Evolutionary conservation across 1,140 invertebrate species (phyloP).

Genomic region (Whitmania pigra): DNA sequence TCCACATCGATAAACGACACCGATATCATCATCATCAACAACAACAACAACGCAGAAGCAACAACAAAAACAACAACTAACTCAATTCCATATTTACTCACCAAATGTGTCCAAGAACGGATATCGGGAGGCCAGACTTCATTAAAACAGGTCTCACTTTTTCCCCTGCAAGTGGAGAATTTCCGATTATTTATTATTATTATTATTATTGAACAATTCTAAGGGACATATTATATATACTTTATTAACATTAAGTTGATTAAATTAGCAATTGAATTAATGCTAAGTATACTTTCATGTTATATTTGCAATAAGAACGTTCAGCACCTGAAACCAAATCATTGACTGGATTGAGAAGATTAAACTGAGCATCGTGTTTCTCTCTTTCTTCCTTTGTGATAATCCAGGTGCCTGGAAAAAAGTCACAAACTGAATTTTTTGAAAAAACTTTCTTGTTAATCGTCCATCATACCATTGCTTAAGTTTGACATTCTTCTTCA

Average conservation of each 20-base stretch:
- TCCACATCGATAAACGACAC: too few relatives aligned
- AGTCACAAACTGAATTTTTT: too few relatives aligned
- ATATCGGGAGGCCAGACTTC: constrained; percentile 74
- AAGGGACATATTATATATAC: too few relatives aligned
- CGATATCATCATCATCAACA: too few relatives aligned
- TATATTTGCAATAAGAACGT: too few relatives aligned
- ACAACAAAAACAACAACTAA: background rate
- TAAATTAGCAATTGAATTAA: too few relatives aligned
- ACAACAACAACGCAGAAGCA: background rate
- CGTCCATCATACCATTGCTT: background rate
- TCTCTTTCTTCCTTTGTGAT: constrained; percentile 71
- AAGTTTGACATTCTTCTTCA: background rate
- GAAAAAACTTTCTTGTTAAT: too few relatives aligned
- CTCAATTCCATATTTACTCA: constrained; percentile 40
- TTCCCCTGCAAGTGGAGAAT: constrained; percentile 60
- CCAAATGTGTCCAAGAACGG: constrained; percentile 85
- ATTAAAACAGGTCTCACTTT: constrained; percentile 88
- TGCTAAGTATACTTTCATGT: too few relatives aligned
- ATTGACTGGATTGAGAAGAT: constrained; percentile 67
- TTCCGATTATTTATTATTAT: background rate
- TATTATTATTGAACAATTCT: background rate
- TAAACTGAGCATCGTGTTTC: constrained; percentile 82
- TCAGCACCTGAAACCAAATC: constrained; percentile 50
- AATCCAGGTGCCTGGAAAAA: constrained; percentile 51
- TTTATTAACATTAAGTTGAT: too few relatives aligned